Conservation (phyloP, 1,140 invertebrate species). For the Caenorhabditis briggsae region DNA sequence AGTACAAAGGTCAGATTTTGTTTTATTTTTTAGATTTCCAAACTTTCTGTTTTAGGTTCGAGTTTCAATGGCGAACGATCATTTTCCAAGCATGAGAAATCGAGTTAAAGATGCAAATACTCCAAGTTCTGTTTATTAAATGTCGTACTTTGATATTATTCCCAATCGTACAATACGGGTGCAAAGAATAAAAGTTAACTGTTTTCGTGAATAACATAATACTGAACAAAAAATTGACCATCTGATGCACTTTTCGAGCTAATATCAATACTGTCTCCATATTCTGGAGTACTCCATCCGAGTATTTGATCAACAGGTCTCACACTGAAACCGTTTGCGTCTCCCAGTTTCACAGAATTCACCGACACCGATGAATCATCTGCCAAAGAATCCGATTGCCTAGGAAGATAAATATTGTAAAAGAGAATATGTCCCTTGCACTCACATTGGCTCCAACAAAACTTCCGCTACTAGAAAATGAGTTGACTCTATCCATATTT, state of each 20-base stretch:
- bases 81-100: neutral
- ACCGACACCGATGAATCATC: neutral
- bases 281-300: neutral
- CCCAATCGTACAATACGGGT: too few relatives aligned
- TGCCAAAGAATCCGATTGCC: neutral
- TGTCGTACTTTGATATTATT: neutral
- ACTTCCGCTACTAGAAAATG: neutral
- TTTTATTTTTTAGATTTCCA: neutral
- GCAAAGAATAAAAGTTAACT: too few relatives aligned
- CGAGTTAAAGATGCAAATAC: neutral
- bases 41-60: slow-evolving; percentile 1
- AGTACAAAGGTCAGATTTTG: slow-evolving; percentile 13
- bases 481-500: neutral
- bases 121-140: neutral
- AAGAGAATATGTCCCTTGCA: neutral
- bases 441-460: neutral
- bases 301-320: neutral
- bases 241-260: neutral
- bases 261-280: neutral
- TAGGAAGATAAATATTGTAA: neutral
- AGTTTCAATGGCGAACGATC: slow-evolving; percentile 12
- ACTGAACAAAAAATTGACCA: neutral
- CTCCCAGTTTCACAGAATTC: neutral
- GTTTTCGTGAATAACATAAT: neutral
- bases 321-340: neutral